Base-by-base conservation (phyloP, 2,113 vertebrate genomes). In the Callorhinus ursinus region DNA sequence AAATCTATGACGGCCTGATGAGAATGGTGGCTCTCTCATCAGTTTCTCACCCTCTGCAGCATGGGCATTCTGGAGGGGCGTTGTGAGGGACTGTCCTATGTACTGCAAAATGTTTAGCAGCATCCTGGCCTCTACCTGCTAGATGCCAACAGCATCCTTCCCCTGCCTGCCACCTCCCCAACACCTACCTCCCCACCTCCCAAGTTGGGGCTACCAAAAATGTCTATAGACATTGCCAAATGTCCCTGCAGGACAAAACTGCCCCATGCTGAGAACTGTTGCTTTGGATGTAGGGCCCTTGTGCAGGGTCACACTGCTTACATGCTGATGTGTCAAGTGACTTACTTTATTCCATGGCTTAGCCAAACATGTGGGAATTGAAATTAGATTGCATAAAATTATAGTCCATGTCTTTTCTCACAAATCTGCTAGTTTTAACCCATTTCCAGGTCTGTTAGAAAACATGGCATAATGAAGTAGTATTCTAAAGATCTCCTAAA, bases 341-440 rank as follows among this genome's bases (percentile, higher is more conserved):
- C 77, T 87, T 86, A 82, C 61, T 82, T 95, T 46, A 71, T n/a
- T 93, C n/a, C 57, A 69, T 7, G 61, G 79, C 24, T 92, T 31
- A 57, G 16, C 15, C 22, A 82, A 39, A 82, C 5, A 39, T 53
- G 24, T 14, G 33, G 4, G 19, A 96, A 84, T 90, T 96, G 51
- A 84, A 76, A 59, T 88, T 10, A 81, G n/a, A 96, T 13, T 79
- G 55, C 4, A 33, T 22, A 53, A 97, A 91, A 53, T 69, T 57
- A 95, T 26, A 36, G 46, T 69, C 11, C 6, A 7, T 36, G 8
- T 81, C 39, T 91, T 96, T 77, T 4, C 53, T 72, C 22, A 69
- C 31, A 93, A 67, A 91, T 51, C 65, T 94, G 33, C 46, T 39
- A 90, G n/a, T 7, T 69, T 94, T 49, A 91, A 77, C 21, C 14